Percentiles rank a stretch among this genome's conserved stretches.
These are phyloP conservation scores for Mesoligia furuncula DNA, from an alignment of 2,888 invertebrate genomes.

Conservation along the genomic window DNA sequence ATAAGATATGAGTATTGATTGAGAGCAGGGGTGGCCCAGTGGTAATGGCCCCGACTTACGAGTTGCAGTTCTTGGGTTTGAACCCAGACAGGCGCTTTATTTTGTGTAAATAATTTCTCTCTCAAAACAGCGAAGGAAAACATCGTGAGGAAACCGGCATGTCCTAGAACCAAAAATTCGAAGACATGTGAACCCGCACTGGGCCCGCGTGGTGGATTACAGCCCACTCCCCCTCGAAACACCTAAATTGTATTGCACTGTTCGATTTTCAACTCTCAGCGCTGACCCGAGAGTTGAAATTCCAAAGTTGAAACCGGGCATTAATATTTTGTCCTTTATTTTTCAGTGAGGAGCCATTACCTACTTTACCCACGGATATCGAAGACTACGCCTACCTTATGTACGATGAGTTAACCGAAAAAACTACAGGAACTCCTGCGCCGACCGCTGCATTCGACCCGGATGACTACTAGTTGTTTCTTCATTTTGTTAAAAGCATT, in stretches of 20 bases:
- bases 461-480: neutral
- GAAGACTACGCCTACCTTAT: neutral
- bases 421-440: neutral
- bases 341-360: neutral
- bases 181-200: neutral
- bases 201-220: neutral
- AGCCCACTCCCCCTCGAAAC: neutral
- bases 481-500: neutral
- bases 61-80: neutral
- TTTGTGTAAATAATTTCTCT: neutral
- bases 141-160: neutral
- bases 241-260: neutral
- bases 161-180: too few species aligned
- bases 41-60: neutral
- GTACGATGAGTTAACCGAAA: neutral
- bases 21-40: too few species aligned
- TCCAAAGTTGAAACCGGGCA: neutral
- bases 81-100: neutral
- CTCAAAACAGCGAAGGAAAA: neutral
- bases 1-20: too few species aligned
- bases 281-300: too few species aligned
- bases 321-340: slow-evolving; percentile 1
- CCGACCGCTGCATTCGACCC: neutral
- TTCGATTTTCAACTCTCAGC: neutral
- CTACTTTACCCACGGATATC: too few species aligned